Percentiles rank a stretch among this genome's conserved stretches.
Evolutionary conservation across 2,113 vertebrate species (phyloP).

Genomic region (Percopsis transmontana): DNA sequence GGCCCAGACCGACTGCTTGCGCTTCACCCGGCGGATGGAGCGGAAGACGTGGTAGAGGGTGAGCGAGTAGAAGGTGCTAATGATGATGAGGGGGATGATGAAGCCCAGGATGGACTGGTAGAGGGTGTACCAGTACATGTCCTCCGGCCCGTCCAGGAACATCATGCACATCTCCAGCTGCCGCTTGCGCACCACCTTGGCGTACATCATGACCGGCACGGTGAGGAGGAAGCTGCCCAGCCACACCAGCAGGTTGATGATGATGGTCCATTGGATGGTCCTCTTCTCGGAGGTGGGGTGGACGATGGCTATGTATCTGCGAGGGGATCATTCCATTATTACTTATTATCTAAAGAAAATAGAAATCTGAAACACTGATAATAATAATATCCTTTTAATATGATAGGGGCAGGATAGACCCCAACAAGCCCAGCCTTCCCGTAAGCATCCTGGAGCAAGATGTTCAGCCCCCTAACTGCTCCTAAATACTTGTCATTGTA

Average conservation of each 20-base stretch:
- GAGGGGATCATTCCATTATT: conserved; percentile 2
- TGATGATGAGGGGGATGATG: conserved; percentile 81
- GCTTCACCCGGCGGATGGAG: conserved; percentile 79
- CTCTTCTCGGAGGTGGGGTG: conserved; percentile 79
- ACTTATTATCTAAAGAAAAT: not conserved
- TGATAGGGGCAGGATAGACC: too few species aligned
- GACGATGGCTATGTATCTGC: conserved; percentile 81
- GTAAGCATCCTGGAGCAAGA: too few species aligned
- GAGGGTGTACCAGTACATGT: conserved; percentile 85
- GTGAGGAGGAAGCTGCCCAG: conserved; percentile 79
- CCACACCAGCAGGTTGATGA: conserved; percentile 82
- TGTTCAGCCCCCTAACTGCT: too few species aligned
- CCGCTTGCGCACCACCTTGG: conserved; percentile 66
- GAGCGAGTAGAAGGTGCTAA: conserved; percentile 82
- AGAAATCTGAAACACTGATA: too few species aligned
- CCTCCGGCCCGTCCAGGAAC: conserved; percentile 74
- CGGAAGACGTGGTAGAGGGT: conserved; percentile 85
- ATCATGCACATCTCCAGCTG: conserved; percentile 78
- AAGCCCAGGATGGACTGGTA: conserved; percentile 82
- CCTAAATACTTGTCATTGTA: too few species aligned
- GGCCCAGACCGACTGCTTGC: conserved; percentile 79
- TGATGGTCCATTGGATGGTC: conserved; percentile 79
- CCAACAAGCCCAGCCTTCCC: too few species aligned
- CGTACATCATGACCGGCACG: conserved; percentile 81
- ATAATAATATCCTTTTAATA: too few species aligned